Percentiles rank a stretch among this genome's conserved stretches.
Evolutionary conservation across 1,140 invertebrate genomes (phyloP).

Genomic region (Euura saliciscinereae): DNA sequence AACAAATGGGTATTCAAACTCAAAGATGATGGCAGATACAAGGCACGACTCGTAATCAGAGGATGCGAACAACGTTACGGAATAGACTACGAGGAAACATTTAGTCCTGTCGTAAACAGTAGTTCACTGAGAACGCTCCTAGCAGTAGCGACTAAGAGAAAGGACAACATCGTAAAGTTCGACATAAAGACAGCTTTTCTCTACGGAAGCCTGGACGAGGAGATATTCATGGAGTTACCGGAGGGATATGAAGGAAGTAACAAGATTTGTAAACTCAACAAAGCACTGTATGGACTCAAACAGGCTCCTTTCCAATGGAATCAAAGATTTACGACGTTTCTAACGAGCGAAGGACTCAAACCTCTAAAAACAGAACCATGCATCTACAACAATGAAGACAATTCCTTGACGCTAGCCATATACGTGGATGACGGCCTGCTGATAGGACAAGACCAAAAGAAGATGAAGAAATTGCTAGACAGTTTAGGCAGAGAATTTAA

Average conservation of each 20-base stretch:
- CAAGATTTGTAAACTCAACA: constrained; percentile 25
- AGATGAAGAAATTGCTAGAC: not conserved
- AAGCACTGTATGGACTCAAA: constrained; percentile 21
- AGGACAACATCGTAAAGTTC: constrained; percentile 38
- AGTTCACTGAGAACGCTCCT: not conserved
- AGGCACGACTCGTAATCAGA: constrained; percentile 26
- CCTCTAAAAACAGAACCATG: constrained; percentile 27
- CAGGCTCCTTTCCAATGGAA: constrained; percentile 27
- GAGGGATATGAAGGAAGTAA: constrained; percentile 20
- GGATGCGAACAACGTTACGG: constrained; percentile 23
- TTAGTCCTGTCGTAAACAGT: constrained; percentile 29
- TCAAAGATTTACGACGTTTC: constrained; percentile 25
- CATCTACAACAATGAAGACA: constrained; percentile 25
- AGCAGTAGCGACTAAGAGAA: not conserved
- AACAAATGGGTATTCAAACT: not conserved
- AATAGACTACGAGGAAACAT: constrained; percentile 23
- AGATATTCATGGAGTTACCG: constrained; percentile 44
- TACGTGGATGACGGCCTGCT: constrained; percentile 35
- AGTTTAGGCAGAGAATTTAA: not conserved
- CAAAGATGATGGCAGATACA: constrained; percentile 8
- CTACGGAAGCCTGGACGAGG: constrained; percentile 43
- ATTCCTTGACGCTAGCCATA: constrained; percentile 27
- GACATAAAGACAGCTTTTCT: constrained; percentile 52
- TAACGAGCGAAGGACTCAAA: constrained; percentile 23
- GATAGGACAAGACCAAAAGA: constrained; percentile 17